Conservation (phyloP, 37 sponge, comb jelly and placozoan genomes). For the Cliona cf. orientalis region DNA sequence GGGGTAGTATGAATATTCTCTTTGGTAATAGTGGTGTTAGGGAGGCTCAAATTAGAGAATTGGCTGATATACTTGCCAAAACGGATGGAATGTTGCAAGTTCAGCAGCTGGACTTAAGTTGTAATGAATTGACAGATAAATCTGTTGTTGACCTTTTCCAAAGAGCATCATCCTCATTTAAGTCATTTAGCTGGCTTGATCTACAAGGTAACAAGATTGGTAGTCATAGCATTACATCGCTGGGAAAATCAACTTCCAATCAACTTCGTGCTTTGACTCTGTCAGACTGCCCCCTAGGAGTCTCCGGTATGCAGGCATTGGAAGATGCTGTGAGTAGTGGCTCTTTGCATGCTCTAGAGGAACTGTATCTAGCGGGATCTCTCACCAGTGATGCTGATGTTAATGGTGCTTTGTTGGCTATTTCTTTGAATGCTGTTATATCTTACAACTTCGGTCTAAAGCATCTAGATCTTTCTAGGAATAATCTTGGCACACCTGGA, state of each 20-base stretch:
- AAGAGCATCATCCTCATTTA: not conserved
- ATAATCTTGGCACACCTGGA: not conserved
- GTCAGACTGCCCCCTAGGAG: not conserved
- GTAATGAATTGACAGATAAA: not conserved
- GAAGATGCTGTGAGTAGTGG: too few species aligned
- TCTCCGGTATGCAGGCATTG: not conserved
- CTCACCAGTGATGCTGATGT: not conserved
- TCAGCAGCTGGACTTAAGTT: not conserved
- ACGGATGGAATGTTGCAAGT: not conserved
- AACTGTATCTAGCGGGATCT: not conserved
- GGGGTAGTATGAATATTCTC: too few species aligned
- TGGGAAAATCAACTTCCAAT: too few species aligned
- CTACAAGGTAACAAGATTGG: too few species aligned
- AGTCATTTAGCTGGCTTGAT: too few species aligned
- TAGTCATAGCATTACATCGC: too few species aligned
- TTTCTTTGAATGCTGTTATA: not conserved
- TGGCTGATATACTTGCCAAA: not conserved
- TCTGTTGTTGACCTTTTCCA: not conserved
- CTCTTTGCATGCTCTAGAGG: not conserved
- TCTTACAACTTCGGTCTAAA: not conserved
- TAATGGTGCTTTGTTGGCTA: not conserved
- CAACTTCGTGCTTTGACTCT: not conserved
- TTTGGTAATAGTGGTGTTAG: not conserved
- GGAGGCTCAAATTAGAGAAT: not conserved
- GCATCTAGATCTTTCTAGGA: not conserved